Percentiles rank a stretch among this genome's conserved stretches.
Evolutionary conservation across 2,888 invertebrate species (phyloP).

Genomic region (Halictus ligatus): DNA sequence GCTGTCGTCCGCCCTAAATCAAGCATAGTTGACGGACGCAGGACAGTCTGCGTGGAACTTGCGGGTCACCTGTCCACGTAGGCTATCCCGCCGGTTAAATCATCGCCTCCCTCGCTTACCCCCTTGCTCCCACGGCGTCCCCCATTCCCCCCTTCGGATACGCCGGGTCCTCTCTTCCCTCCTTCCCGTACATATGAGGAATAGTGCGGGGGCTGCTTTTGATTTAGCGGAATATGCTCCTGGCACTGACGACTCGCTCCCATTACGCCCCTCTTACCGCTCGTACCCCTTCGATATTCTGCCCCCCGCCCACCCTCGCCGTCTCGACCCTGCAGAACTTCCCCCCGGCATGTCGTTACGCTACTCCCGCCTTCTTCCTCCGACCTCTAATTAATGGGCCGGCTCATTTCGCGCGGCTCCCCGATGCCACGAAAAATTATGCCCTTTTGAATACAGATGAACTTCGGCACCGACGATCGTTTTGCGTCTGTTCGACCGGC

Average conservation of each 20-base stretch:
- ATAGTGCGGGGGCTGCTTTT: conserved; percentile 78
- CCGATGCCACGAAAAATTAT: conserved; percentile 73
- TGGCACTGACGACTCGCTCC: conserved; percentile 82
- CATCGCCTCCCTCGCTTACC: conserved; percentile 54
- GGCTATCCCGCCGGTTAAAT: conserved; percentile 69
- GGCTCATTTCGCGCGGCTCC: conserved; percentile 60
- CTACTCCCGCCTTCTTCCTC: conserved; percentile 30
- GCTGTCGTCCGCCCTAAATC: conserved; percentile 67
- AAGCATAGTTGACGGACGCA: conserved; percentile 70
- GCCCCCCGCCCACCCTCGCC: background rate
- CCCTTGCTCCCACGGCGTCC: conserved; percentile 19
- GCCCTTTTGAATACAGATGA: conserved; percentile 73
- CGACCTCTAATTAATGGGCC: conserved; percentile 77
- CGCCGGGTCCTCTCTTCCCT: conserved; percentile 50
- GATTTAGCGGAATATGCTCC: conserved; percentile 82
- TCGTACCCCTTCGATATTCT: conserved; percentile 49
- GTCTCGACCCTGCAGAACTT: conserved; percentile 7
- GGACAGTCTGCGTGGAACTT: conserved; percentile 73
- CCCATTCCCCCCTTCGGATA: background rate
- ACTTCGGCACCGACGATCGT: conserved; percentile 50
- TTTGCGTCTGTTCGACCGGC: background rate
- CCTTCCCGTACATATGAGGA: conserved; percentile 69
- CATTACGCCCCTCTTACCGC: conserved; percentile 67
- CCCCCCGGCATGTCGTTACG: conserved; percentile 11
- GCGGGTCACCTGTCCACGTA: conserved; percentile 74